Evolutionary conservation across 2,888 invertebrate species (phyloP).

Genomic region (Drosophila birchii): DNA sequence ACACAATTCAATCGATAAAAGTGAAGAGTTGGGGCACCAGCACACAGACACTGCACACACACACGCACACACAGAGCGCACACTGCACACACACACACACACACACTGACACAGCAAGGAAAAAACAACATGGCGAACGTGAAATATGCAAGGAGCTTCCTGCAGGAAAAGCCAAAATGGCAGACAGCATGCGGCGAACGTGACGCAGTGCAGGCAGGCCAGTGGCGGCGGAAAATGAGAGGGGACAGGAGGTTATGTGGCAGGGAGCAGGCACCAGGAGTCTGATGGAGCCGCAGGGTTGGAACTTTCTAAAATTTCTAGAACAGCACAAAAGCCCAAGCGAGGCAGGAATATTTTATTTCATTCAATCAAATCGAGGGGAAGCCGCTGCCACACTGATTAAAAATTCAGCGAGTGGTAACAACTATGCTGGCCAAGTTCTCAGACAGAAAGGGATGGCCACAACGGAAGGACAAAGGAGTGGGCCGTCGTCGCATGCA

Average conservation of each 20-base stretch:
- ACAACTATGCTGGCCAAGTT: conserved; percentile 35
- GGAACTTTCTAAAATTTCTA: conserved; percentile 54
- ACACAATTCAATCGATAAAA: conserved; percentile 85
- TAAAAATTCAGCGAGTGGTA: conserved; percentile 31
- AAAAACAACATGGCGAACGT: conserved; percentile 59
- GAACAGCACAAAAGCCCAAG: conserved; percentile 17
- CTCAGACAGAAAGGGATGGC: conserved; percentile 12
- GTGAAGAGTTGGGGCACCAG: conserved; percentile 79
- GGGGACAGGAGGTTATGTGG: neutral
- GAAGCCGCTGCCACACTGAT: conserved; percentile 28
- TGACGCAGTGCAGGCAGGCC: conserved; percentile 55
- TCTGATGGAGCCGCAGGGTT: conserved; percentile 24
- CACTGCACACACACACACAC: conserved; percentile 20
- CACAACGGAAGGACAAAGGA: neutral
- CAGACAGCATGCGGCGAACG: conserved; percentile 58
- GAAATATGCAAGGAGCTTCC: conserved; percentile 74
- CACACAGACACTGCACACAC: conserved; percentile 51
- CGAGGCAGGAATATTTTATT: conserved; percentile 26
- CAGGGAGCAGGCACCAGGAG: neutral
- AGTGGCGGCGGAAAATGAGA: neutral
- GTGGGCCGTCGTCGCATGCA: conserved; percentile 17
- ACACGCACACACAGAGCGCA: conserved; percentile 10
- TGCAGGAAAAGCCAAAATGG: conserved; percentile 76
- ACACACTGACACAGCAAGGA: conserved; percentile 38
- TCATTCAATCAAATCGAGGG: conserved; percentile 30